Evolutionary conservation across 1,140 invertebrate genomes (phyloP).

Genomic region (Sinonovacula constricta): DNA sequence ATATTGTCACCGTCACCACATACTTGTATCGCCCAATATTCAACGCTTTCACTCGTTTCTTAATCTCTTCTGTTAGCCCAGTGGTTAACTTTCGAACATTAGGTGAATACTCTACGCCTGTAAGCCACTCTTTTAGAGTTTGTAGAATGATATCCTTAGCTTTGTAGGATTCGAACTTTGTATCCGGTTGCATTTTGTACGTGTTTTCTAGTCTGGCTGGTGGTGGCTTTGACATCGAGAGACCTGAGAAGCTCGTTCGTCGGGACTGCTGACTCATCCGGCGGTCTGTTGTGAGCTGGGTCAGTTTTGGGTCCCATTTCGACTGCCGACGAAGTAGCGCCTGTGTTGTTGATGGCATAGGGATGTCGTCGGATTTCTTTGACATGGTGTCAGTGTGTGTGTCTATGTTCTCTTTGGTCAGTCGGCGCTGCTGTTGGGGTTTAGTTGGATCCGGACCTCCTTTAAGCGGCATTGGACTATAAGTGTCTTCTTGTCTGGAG

Average conservation of each 20-base stretch:
- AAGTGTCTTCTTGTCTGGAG: too few relatives aligned
- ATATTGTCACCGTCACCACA: conserved; percentile 73
- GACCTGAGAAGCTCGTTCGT: conserved; percentile 58
- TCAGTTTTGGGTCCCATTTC: conserved; percentile 28
- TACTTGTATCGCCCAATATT: conserved; percentile 72
- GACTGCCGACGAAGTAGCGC: conserved; percentile 44
- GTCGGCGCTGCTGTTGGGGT: neutral
- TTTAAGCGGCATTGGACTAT: too few relatives aligned
- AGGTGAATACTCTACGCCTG: conserved; percentile 66
- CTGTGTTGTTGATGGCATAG: conserved; percentile 30
- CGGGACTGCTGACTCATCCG: conserved; percentile 66
- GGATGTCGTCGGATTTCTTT: conserved; percentile 13
- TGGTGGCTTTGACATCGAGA: conserved; percentile 46
- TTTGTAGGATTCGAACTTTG: conserved; percentile 63
- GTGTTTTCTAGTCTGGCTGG: conserved; percentile 67
- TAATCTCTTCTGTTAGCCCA: conserved; percentile 71
- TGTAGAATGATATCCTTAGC: conserved; percentile 64
- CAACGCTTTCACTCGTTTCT: conserved; percentile 70
- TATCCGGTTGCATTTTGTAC: conserved; percentile 63
- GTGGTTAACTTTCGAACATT: conserved; percentile 64
- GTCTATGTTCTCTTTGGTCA: conserved; percentile 44
- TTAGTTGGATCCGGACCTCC: too few relatives aligned
- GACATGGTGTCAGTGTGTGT: conserved; percentile 12
- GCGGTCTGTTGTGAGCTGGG: conserved; percentile 32
- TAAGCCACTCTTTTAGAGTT: conserved; percentile 66